Conservation (phyloP, 2,113 vertebrate genomes). For the Gallinago jamesoni region DNA sequence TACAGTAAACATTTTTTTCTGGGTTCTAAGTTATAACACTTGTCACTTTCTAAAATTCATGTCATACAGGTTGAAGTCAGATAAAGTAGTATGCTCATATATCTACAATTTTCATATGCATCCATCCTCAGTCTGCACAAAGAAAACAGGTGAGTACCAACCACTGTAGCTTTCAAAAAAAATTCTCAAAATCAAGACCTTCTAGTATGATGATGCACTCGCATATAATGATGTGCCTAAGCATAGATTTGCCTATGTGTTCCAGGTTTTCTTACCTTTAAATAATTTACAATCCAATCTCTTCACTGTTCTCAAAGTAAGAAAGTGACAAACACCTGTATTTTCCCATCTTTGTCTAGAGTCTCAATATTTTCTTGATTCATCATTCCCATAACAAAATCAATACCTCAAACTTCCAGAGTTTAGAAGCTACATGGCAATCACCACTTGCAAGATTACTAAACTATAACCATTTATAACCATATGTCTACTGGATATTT, state of each 20-base stretch:
- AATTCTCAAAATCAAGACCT: neutral
- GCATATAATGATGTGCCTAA: neutral
- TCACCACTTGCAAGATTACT: neutral
- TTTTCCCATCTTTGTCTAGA: neutral
- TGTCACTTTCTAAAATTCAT: neutral
- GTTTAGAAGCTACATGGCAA: neutral
- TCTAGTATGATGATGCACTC: neutral
- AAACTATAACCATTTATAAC: neutral
- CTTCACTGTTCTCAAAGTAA: neutral
- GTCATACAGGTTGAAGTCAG: neutral
- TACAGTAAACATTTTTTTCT: neutral
- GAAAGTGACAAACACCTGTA: neutral
- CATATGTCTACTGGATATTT: neutral
- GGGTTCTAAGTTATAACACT: neutral
- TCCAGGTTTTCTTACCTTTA: neutral
- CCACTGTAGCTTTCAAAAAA: neutral
- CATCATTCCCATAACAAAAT: neutral
- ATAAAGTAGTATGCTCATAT: neutral
- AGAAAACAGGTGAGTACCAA: neutral
- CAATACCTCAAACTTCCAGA: neutral
- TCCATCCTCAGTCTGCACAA: neutral
- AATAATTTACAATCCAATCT: neutral
- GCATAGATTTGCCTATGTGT: neutral
- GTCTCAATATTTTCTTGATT: neutral
- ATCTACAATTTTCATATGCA: neutral